Conservation (phyloP, 2,888 invertebrate species). For the Leptinotarsa haldemani region DNA sequence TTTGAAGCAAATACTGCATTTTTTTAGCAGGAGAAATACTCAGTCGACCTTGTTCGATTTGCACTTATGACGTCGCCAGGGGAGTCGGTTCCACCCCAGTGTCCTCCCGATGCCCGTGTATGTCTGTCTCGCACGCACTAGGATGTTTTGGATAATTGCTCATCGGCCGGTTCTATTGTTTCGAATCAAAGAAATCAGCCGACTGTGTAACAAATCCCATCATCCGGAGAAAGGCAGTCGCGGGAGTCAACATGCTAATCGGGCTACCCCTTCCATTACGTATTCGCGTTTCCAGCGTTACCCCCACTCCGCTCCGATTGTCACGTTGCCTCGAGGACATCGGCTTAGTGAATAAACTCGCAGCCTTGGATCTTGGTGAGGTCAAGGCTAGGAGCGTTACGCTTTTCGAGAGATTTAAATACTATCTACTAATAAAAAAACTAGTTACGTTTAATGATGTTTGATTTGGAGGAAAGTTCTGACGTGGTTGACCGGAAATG, state of each 20-base stretch:
- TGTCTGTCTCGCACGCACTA: slow-evolving; percentile 9
- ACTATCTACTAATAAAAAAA: slow-evolving; percentile 1
- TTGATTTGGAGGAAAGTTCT: slow-evolving; percentile 15
- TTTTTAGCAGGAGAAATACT: too few relatives aligned
- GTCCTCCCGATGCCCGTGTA: not conserved
- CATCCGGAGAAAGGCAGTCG: slow-evolving; percentile 7
- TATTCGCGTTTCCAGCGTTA: not conserved
- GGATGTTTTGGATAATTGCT: slow-evolving; percentile 13
- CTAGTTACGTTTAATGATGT: slow-evolving; percentile 4
- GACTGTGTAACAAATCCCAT: slow-evolving; percentile 39
- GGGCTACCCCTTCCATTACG: not conserved
- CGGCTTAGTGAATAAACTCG: slow-evolving; percentile 55
- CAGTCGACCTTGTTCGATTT: too few relatives aligned
- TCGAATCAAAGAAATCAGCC: slow-evolving; percentile 46
- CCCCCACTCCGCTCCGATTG: not conserved
- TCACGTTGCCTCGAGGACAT: not conserved
- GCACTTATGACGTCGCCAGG: too few relatives aligned
- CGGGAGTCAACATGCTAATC: not conserved
- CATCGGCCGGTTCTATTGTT: slow-evolving; percentile 38
- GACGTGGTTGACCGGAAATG: slow-evolving; percentile 1
- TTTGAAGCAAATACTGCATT: too few relatives aligned
- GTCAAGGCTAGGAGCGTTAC: slow-evolving; percentile 51
- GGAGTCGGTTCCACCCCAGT: not conserved
- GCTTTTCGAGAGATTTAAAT: slow-evolving; percentile 4
- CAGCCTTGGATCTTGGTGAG: slow-evolving; percentile 55